Base-by-base conservation (phyloP, 35 echinoderm and acorn worm species). In the Stichopus chloronotus region DNA sequence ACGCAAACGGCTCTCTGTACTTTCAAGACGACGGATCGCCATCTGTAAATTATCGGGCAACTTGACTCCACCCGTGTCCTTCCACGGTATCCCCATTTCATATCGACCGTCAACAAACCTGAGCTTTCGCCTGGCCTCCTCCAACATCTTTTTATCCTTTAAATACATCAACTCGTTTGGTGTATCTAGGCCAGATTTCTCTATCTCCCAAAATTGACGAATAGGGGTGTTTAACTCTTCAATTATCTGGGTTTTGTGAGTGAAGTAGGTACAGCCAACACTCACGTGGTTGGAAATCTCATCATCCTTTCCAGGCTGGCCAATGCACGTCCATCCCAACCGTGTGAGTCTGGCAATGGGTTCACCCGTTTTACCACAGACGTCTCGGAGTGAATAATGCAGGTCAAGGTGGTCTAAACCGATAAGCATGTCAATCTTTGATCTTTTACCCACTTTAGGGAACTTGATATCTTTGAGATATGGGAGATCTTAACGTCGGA, bases 291-390 rank as follows among this genome's bases (percentile, higher is more conserved):
- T 6, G 4, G 59, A 55, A 43, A 21, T 4, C 52, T 56, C 61
- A 52, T 43, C 43, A 12, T 78, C 52, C 53, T 19, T 58, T 14
- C 10, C 20, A 25, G 87, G 87, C n/a, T 24, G 13, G n/a, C 90
- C 90, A 58, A 91, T 91, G 55, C 90, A 91, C 7, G 90, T 92
- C 91, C 91, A 92, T 17, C 91, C 58, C 80, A 92, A 65, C 54
- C 78, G 17, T 25, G 91, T 92, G 6, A 61, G 57, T 55, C 91
- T 55, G 11, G 58, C 91, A 81, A 92, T 92, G 21, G 91, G 79
- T 53, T 92, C 91, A 20, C 91, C 91, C 5, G 91, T 53, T 54
- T 92, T 92, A 21, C 91, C 91, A 83, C 82, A 83, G 7, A 77
- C 43, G 56, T 92, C 91, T 69, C 80, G 24, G 8, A 81, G 5